These are phyloP conservation scores for Galerucella calmariensis DNA, from an alignment of 2,888 invertebrate genomes.

Conservation along the genomic window DNA sequence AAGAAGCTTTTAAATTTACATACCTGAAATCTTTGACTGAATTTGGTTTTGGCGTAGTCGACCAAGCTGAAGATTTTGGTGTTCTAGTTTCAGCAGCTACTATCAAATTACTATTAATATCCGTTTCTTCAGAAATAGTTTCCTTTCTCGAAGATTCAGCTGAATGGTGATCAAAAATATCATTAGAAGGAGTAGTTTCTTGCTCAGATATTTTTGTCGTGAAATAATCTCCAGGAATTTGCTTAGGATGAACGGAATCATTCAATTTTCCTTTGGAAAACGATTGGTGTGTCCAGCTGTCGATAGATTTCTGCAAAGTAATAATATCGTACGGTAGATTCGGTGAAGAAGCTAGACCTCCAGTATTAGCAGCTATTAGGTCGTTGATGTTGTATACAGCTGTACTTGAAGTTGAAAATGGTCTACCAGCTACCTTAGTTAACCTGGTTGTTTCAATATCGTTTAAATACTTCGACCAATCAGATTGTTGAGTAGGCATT, in stretches of 20 bases:
- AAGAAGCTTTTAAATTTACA: no score
- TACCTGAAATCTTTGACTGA: no score
- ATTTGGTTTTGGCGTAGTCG: no score
- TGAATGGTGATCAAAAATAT: slow-evolving; percentile 52
- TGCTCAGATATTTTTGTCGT: slow-evolving; percentile 67
- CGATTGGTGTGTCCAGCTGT: slow-evolving; percentile 85
- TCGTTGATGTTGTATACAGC: slow-evolving; percentile 67
- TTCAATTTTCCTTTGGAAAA: slow-evolving; percentile 70
- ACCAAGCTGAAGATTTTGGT: not conserved
- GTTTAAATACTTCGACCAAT: slow-evolving; percentile 64
- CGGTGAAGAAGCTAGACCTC: slow-evolving; percentile 51
- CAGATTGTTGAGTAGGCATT: slow-evolving; percentile 53
- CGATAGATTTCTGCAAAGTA: slow-evolving; percentile 83
- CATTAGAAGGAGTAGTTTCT: slow-evolving; percentile 45
- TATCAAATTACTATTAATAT: slow-evolving; percentile 58
- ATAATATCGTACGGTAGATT: slow-evolving; percentile 77
- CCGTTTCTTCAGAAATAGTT: slow-evolving; percentile 45
- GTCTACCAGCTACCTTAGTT: slow-evolving; percentile 58
- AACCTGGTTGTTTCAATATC: slow-evolving; percentile 68
- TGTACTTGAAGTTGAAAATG: slow-evolving; percentile 54
- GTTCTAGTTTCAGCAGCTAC: slow-evolving; percentile 44
- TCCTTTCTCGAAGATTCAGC: slow-evolving; percentile 57
- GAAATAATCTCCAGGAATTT: slow-evolving; percentile 82
- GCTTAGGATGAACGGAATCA: slow-evolving; percentile 71
- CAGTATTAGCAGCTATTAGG: slow-evolving; percentile 59